Evolutionary conservation across 2,113 vertebrate genomes (phyloP), one percentile per base, ranked within the genome.

Genomic region (Macheiramphus alcinus): DNA sequence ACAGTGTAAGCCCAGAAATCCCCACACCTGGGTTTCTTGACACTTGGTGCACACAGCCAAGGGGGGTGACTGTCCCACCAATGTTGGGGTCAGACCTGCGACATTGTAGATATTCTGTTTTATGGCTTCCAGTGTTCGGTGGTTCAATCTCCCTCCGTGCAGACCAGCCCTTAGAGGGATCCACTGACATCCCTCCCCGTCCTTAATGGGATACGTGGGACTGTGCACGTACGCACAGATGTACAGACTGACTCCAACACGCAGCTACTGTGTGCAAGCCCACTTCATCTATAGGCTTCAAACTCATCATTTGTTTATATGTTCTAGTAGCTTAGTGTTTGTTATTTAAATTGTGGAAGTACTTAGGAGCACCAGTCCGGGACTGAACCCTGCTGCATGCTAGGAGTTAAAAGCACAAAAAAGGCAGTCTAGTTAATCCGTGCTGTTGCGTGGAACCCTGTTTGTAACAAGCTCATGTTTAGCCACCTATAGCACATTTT

Each of bases 131-230:
- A 73, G 58, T 5, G 38, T 18, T 17, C 22, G 10, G 38, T 17
- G 61, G 13, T 7, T 42, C 61, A 38, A 6, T 11, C 22, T 13
- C 42, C 50, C 61, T 10, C 31, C 0, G 0, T 11, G 36, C 81
- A 70, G 62, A 52, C 26, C 74, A 65, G 75, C 3, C 59, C 5
- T 50, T 5, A 25, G 66, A 50, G 73, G 80, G 80, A 89, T 43
- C 26, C 73, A 9, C 42, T 11, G 78, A 42, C 66, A 85, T 29
- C 85, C 59, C 56, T 71, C 50, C 76, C 26, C 0, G 0, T 93
- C 56, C 70, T 34, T 34, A 29, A 10, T 1, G 74, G 48, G 66
- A 1, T 14, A 40, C 2, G 7, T 70, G 91, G 74, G 45, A 7
- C 86, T 14, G 36, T 1, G 67, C 91, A 91, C 13, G 3, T 66